phyloP scores from a whole-genome alignment of 2,888 invertebrate species.

The Aelia acuminata region DNA sequence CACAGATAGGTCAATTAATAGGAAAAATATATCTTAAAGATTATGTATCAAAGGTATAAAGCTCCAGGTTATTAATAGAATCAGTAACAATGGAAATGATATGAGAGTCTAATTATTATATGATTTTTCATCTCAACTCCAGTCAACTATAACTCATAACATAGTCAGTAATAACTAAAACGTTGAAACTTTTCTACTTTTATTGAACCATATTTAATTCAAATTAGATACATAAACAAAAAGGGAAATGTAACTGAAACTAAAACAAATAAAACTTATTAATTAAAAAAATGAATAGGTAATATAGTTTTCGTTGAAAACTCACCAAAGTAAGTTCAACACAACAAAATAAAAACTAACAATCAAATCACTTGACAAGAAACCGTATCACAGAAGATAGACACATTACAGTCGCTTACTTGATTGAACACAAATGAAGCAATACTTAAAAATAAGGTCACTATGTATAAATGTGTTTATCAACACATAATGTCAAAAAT shows the following conservation, averaged over 20 bases:
- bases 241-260: not conserved
- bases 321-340: not conserved
- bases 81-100: not conserved
- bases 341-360: not conserved
- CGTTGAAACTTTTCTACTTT: not conserved
- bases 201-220: not conserved
- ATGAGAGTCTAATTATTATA: not conserved
- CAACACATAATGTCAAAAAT: not conserved
- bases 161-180: not conserved
- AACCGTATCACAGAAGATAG: conserved; percentile 30
- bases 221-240: not conserved
- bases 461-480: not conserved
- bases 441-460: conserved; percentile 18
- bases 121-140: not conserved
- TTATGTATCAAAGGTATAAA: not conserved
- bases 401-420: conserved; percentile 27
- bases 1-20: not conserved
- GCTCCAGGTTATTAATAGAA: not conserved
- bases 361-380: conserved; percentile 43
- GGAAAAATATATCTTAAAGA: not conserved
- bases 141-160: not conserved
- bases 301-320: not conserved
- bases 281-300: not conserved
- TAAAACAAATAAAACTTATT: not conserved
- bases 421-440: conserved; percentile 30